Evolutionary conservation across 2,797 vertebrate species (phyloP).

Genomic region (Spinus pinus): DNA sequence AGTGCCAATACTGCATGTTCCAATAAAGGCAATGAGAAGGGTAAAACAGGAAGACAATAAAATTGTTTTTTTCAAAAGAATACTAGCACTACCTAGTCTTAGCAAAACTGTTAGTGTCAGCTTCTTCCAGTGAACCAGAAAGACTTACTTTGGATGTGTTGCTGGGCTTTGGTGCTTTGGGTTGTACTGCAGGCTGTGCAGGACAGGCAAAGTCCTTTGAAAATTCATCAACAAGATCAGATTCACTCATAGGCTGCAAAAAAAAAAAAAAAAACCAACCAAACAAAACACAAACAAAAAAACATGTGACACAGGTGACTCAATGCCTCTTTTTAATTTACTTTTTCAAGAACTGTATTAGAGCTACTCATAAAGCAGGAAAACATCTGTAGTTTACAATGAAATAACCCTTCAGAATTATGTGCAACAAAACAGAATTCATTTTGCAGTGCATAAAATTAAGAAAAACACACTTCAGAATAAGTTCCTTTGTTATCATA

Average conservation of each 20-base stretch:
- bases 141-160: conserved; percentile 55
- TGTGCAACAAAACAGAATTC: neutral
- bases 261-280: neutral
- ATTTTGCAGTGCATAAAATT: neutral
- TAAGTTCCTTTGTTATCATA: neutral
- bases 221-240: conserved; percentile 72
- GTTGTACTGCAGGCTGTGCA: conserved; percentile 17
- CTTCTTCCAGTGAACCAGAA: neutral
- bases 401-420: neutral
- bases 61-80: neutral
- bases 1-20: neutral
- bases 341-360: neutral
- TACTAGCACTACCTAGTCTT: neutral
- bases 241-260: conserved; percentile 68
- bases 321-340: neutral
- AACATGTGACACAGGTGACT: neutral
- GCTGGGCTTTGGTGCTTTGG: conserved; percentile 39
- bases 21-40: accelerated
- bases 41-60: neutral
- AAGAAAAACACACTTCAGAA: neutral
- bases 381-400: neutral
- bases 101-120: neutral
- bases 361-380: neutral
- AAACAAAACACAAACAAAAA: conserved; percentile 41
- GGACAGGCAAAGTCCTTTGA: conserved; percentile 66